These are phyloP conservation scores for Pseudorhiza aurosa DNA, from an alignment of 30 jellyfish, hydroid and myxozoan genomes.

Conservation along the genomic window DNA sequence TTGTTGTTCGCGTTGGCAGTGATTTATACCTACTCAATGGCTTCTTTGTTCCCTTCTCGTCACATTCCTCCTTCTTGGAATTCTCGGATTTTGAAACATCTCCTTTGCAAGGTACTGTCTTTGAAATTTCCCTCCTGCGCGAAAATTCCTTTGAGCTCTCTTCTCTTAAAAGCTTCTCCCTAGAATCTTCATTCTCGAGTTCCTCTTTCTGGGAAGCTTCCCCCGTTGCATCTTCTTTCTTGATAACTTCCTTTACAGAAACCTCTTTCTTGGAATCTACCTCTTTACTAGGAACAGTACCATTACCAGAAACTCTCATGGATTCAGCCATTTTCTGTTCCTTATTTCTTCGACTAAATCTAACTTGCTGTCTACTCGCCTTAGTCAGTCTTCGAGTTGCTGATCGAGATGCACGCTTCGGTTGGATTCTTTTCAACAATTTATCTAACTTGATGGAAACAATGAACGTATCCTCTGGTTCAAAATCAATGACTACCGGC, in stretches of 20 bases:
- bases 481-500: slow-evolving; percentile 24
- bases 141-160: background rate
- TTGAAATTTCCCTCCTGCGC: too few relatives aligned
- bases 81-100: too few relatives aligned
- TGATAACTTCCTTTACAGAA: background rate
- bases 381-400: background rate
- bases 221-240: background rate
- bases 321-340: background rate
- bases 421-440: background rate
- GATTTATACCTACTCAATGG: background rate
- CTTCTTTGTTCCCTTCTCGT: background rate
- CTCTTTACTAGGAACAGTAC: background rate
- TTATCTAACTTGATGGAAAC: slow-evolving; percentile 35
- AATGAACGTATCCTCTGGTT: slow-evolving; percentile 32
- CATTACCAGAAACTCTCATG: background rate
- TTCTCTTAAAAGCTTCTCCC: background rate
- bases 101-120: too few relatives aligned
- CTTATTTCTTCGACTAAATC: background rate
- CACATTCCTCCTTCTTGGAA: background rate
- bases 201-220: background rate
- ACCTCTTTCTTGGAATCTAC: background rate
- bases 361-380: background rate
- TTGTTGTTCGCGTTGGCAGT: slow-evolving; percentile 16
- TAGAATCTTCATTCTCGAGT: background rate
- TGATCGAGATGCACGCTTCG: slow-evolving; percentile 19